These are phyloP conservation scores for Glyphotaelius pellucidus DNA, from an alignment of 2,888 invertebrate genomes.

Conservation along the genomic window DNA sequence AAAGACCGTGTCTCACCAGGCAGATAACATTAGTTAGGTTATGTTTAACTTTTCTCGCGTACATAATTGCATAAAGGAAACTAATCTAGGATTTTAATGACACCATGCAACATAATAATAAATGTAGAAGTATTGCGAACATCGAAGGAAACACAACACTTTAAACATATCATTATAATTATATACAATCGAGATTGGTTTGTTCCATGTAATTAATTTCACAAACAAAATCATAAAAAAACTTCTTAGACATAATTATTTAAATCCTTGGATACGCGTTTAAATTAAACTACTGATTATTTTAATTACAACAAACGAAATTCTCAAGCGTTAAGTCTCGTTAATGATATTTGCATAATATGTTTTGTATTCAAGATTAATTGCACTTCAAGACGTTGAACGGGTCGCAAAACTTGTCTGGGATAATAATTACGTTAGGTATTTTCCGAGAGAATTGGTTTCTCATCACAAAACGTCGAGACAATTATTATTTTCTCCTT, in stretches of 20 bases:
- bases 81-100: too few species aligned
- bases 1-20: too few species aligned
- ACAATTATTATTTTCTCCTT: conserved; percentile 19
- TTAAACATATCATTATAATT: too few species aligned
- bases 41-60: too few species aligned
- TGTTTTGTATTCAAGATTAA: conserved; percentile 16
- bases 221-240: neutral
- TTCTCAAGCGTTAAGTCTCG: neutral
- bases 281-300: neutral
- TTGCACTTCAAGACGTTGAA: neutral
- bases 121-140: too few species aligned
- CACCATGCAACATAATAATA: too few species aligned
- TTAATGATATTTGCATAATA: neutral
- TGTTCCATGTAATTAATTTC: neutral
- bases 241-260: neutral
- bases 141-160: too few species aligned
- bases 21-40: too few species aligned
- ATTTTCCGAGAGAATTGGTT: conserved; percentile 47
- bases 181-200: neutral
- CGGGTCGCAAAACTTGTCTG: neutral
- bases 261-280: neutral
- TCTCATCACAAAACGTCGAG: conserved; percentile 37
- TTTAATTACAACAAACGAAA: neutral
- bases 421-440: neutral
- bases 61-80: too few species aligned